phyloP scores from a whole-genome alignment of 2,888 invertebrate genomes.

The Stenolophus ochropezus region DNA sequence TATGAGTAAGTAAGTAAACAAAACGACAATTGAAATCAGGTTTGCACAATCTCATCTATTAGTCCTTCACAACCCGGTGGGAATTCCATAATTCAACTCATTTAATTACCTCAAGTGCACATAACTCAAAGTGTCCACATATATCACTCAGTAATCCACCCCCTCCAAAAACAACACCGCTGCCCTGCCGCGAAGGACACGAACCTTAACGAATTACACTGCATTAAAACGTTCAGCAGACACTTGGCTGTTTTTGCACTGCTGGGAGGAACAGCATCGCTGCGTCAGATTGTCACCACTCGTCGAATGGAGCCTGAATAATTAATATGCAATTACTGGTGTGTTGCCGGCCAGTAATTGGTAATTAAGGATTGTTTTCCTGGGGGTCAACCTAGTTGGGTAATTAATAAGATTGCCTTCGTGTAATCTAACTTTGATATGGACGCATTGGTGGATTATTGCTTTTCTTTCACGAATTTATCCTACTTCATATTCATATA shows the following conservation, averaged over 20 bases:
- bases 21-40: neutral
- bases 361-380: conserved; percentile 58
- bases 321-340: conserved; percentile 55
- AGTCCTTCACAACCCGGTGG: neutral
- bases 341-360: conserved; percentile 32
- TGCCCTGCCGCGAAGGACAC: neutral
- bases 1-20: neutral
- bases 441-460: neutral
- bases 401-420: conserved; percentile 49
- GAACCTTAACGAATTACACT: conserved; percentile 21
- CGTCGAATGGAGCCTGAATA: conserved; percentile 43
- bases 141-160: conserved; percentile 36
- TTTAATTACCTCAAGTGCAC: conserved; percentile 43
- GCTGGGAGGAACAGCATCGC: neutral
- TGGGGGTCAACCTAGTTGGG: conserved; percentile 48
- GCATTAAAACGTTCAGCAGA: conserved; percentile 18
- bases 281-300: conserved; percentile 36
- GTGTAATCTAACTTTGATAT: conserved; percentile 46
- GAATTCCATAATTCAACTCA: conserved; percentile 37
- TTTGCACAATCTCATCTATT: conserved; percentile 28
- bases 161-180: conserved; percentile 25
- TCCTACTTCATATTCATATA: too few species aligned
- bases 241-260: conserved; percentile 7
- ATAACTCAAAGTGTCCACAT: conserved; percentile 30
- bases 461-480: neutral